Evolutionary conservation across 2,797 vertebrate species (phyloP).

Genomic region (Lophotriccus pileatus): DNA sequence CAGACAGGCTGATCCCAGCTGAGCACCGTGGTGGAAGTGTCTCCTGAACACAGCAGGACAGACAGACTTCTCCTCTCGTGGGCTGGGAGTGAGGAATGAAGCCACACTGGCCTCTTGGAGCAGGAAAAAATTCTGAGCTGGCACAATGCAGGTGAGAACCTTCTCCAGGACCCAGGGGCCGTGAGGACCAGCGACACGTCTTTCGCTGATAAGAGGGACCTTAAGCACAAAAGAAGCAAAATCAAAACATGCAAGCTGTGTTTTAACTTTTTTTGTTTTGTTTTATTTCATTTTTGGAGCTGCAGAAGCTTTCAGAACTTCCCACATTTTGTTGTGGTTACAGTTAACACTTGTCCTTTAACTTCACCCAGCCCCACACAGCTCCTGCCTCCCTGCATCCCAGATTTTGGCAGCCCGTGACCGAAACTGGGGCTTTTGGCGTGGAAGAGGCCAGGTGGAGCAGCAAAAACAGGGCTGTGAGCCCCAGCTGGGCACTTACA

Average conservation of each 20-base stretch:
- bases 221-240: not conserved
- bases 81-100: not conserved
- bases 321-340: not conserved
- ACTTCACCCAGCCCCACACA: not conserved
- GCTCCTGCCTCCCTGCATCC: not conserved
- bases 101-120: not conserved
- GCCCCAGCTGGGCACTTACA: not conserved
- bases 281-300: not conserved
- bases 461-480: not conserved
- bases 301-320: not conserved
- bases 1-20: not conserved
- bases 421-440: not conserved
- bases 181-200: fast-evolving
- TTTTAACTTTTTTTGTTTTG: not conserved
- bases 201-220: fast-evolving
- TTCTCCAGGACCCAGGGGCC: not conserved
- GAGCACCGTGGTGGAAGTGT: fast-evolving
- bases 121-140: not conserved
- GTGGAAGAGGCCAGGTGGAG: not conserved
- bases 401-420: constrained; percentile 21
- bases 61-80: fast-evolving
- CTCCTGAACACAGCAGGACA: not conserved
- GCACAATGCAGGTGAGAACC: fast-evolving
- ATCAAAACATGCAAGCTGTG: not conserved
- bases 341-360: not conserved